Percentiles rank a stretch among this genome's conserved stretches.
Conservation (phyloP, 2,888 invertebrate species). For the Parnassius glacialis region DNA sequence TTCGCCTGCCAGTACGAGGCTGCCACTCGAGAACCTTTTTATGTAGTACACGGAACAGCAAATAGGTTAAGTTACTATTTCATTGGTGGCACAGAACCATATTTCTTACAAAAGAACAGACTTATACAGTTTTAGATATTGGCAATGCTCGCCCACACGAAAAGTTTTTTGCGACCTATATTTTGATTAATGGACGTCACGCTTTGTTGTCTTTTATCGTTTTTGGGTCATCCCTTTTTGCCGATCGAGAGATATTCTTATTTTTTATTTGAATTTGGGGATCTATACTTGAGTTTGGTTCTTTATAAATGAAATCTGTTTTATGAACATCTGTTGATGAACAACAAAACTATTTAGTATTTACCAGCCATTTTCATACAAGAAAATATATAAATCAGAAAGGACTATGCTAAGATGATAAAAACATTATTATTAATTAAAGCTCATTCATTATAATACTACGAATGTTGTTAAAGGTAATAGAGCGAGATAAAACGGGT, state of each 20-base stretch:
- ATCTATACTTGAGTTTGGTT: constrained; percentile 11
- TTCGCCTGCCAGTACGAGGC: too few species aligned
- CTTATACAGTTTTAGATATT: constrained; percentile 31
- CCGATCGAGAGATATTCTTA: constrained; percentile 29
- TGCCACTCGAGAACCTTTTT: too few species aligned
- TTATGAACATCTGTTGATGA: constrained; percentile 15
- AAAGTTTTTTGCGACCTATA: constrained; percentile 64
- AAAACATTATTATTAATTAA: too few species aligned
- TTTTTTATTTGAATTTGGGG: constrained; percentile 37
- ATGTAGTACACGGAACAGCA: too few species aligned
- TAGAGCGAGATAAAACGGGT: too few species aligned
- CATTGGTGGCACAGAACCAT: neutral
- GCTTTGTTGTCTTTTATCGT: constrained; percentile 57
- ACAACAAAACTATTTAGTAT: too few species aligned
- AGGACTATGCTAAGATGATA: too few species aligned
- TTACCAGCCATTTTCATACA: too few species aligned
- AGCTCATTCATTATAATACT: too few species aligned
- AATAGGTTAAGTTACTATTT: too few species aligned
- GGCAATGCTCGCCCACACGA: constrained; percentile 52
- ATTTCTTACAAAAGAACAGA: constrained; percentile 7
- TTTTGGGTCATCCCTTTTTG: constrained; percentile 61
- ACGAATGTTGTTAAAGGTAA: too few species aligned
- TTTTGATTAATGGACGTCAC: constrained; percentile 65
- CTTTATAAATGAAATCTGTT: constrained; percentile 3
- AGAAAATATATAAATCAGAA: too few species aligned